Conservation (phyloP, 2,113 vertebrate genomes). For the Chamaetylas fuelleborni region DNA sequence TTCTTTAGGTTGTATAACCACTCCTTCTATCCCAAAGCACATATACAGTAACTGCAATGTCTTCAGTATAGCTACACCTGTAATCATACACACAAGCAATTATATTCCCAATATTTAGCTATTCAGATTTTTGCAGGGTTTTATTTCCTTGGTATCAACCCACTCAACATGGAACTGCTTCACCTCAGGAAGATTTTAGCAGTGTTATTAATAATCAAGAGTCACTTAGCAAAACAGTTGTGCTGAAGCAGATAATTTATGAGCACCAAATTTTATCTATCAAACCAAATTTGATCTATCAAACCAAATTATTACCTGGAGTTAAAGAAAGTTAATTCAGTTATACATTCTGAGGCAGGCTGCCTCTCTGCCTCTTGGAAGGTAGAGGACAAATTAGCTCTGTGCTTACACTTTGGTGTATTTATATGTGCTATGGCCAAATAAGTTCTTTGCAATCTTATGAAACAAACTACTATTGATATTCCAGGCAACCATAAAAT, state of each 20-base stretch:
- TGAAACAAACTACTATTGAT: not conserved
- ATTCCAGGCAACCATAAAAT: constrained; percentile 5
- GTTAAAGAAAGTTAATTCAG: not conserved
- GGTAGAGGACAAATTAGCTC: not conserved
- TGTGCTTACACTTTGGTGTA: not conserved
- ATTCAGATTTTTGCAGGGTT: not conserved
- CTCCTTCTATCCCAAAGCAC: not conserved
- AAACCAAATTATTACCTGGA: not conserved
- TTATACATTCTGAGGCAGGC: not conserved
- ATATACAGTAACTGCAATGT: not conserved
- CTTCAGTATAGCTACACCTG: not conserved
- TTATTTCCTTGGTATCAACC: not conserved
- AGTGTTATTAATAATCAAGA: not conserved
- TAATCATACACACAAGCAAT: not conserved
- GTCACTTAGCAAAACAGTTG: not conserved
- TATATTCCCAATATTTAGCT: not conserved
- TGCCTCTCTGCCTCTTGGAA: not conserved
- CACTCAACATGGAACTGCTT: not conserved
- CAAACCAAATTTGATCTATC: constrained; percentile 21
- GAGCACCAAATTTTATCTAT: not conserved
- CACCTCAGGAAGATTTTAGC: not conserved
- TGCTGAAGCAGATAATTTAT: not conserved
- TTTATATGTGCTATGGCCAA: not conserved
- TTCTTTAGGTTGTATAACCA: not conserved
- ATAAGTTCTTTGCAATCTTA: not conserved